Percentiles rank a stretch among this genome's conserved stretches.
These are phyloP conservation scores for Nemotelus nigrinus DNA, from an alignment of 2,888 invertebrate genomes.

Conservation along the genomic window DNA sequence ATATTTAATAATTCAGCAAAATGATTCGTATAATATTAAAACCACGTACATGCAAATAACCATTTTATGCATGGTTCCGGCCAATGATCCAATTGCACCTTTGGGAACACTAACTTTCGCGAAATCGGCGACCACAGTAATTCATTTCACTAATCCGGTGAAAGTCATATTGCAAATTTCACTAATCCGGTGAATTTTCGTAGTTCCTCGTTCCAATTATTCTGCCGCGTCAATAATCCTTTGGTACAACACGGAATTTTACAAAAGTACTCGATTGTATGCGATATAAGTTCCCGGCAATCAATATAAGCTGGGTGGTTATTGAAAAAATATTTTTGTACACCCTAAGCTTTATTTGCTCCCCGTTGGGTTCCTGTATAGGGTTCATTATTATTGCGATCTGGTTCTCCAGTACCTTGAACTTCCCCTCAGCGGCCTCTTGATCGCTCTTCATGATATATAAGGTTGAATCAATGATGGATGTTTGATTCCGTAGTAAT, in stretches of 20 bases:
- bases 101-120: neutral
- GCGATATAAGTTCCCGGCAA: too few species aligned
- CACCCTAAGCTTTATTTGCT: too few species aligned
- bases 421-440: too few species aligned
- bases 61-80: neutral
- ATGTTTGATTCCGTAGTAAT: too few species aligned
- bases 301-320: too few species aligned
- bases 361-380: too few species aligned
- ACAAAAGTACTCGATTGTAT: conserved; percentile 7
- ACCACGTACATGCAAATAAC: conserved; percentile 1
- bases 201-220: neutral
- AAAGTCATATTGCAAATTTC: neutral
- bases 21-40: neutral
- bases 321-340: too few species aligned
- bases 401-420: too few species aligned
- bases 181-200: neutral
- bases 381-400: too few species aligned
- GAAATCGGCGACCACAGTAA: neutral
- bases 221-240: neutral
- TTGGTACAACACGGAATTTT: neutral
- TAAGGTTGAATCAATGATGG: too few species aligned
- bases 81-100: conserved; percentile 6
- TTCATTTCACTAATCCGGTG: too few species aligned
- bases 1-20: neutral
- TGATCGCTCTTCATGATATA: too few species aligned